Percentiles rank a stretch among this genome's conserved stretches.
phyloP scores from a whole-genome alignment of 2,113 vertebrate species.

The Halichoeres trimaculatus region DNA sequence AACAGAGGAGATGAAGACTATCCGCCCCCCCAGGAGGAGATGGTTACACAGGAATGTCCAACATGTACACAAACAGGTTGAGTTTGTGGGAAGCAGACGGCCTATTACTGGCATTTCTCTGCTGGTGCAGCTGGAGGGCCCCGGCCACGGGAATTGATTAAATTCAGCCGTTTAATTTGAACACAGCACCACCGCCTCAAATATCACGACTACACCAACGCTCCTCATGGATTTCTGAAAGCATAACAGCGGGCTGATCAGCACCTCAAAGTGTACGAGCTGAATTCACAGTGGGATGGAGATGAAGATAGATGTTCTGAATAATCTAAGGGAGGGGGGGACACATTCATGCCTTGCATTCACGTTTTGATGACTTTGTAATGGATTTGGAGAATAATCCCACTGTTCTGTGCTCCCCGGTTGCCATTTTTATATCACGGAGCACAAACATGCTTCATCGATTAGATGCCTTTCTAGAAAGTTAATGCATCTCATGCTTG shows the following conservation, averaged over 20 bases:
- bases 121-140: constrained; percentile 22
- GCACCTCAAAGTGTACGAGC: constrained; percentile 21
- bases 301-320: not conserved
- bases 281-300: constrained; percentile 3
- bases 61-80: constrained; percentile 16
- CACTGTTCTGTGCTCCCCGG: constrained; percentile 56
- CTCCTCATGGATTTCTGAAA: constrained; percentile 24
- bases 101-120: constrained; percentile 8
- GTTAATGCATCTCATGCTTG: constrained; percentile 55
- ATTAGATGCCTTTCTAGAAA: constrained; percentile 59
- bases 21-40: constrained; percentile 21
- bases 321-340: constrained; percentile 7
- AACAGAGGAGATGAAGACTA: constrained; percentile 19
- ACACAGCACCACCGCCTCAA: not conserved
- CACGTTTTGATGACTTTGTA: constrained; percentile 23
- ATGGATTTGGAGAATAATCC: constrained; percentile 28
- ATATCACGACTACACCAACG: constrained; percentile 26
- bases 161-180: constrained; percentile 24
- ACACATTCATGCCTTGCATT: constrained; percentile 60
- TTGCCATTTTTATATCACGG: constrained; percentile 43
- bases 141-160: constrained; percentile 13
- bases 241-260: constrained; percentile 13
- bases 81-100: constrained; percentile 13
- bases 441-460: constrained; percentile 41
- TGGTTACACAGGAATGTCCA: constrained; percentile 8